These are phyloP conservation scores for Apamea anceps DNA, from an alignment of 2,888 invertebrate genomes.

Conservation along the genomic window DNA sequence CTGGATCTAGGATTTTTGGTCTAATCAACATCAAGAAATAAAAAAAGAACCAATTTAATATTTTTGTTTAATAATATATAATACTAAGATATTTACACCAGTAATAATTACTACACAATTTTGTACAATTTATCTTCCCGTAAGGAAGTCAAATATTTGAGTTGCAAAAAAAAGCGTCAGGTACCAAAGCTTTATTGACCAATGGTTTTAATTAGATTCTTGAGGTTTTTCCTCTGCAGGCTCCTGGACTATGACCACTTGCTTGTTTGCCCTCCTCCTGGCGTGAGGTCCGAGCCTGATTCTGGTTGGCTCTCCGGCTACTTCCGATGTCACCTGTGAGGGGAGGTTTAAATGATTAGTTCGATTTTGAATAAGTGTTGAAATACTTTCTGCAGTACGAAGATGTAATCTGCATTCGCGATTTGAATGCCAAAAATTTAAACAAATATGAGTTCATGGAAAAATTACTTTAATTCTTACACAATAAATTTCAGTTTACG, in stretches of 20 bases:
- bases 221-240: constrained; percentile 52
- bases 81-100: constrained; percentile 42
- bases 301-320: constrained; percentile 69
- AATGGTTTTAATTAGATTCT: constrained; percentile 48
- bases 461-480: no score
- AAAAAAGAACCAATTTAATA: constrained; percentile 7
- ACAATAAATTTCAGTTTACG: no score
- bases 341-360: constrained; percentile 16
- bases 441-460: no score
- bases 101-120: constrained; percentile 42
- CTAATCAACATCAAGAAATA: not conserved
- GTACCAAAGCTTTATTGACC: constrained; percentile 37
- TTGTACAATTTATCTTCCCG: constrained; percentile 39
- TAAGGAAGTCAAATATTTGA: constrained; percentile 27
- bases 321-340: constrained; percentile 73
- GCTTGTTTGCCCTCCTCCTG: constrained; percentile 78
- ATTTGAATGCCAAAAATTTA: no score
- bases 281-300: constrained; percentile 78
- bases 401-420: not conserved
- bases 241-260: constrained; percentile 73
- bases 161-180: constrained; percentile 37
- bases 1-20: not conserved
- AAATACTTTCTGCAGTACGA: not conserved
- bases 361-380: not conserved
- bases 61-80: constrained; percentile 20